A percentile compares a stretch with the other conserved stretches of the same genome.
Evolutionary conservation across 2,113 vertebrate species (phyloP).

Genomic region (Tenrec ecaudatus): DNA sequence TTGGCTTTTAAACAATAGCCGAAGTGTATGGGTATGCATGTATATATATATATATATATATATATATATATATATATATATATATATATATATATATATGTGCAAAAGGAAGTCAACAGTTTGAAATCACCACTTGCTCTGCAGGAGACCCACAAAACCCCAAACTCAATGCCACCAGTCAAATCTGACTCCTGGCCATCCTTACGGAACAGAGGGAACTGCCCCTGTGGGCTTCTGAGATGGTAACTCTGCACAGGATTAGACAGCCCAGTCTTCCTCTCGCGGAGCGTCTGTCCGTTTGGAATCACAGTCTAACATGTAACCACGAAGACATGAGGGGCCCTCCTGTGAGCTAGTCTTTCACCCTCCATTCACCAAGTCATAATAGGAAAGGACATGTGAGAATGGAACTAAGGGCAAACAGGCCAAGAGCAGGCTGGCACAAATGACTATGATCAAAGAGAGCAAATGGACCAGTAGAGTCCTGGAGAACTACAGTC

Average conservation of each 20-base stretch:
- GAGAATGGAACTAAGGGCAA: neutral
- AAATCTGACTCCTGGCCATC: too few species aligned
- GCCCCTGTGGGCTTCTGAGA: too few species aligned
- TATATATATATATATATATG: neutral
- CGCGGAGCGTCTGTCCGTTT: too few species aligned
- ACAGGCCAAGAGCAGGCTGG: neutral
- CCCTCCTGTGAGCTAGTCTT: neutral
- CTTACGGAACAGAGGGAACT: too few species aligned
- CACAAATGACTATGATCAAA: neutral
- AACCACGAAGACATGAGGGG: too few species aligned
- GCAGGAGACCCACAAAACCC: too few species aligned
- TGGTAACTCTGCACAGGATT: too few species aligned
- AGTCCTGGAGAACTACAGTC: neutral
- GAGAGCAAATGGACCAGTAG: neutral
- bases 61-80: neutral
- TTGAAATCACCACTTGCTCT: too few species aligned
- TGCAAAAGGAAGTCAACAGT: too few species aligned
- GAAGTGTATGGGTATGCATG: fast-evolving
- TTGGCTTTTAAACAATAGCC: neutral
- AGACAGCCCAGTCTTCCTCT: too few species aligned
- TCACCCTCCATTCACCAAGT: neutral
- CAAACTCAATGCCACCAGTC: too few species aligned
- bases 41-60: neutral
- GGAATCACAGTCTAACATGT: too few species aligned
- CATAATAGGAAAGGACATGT: neutral